Percentiles rank a stretch among this genome's conserved stretches.
These are phyloP conservation scores for Drosophila sordidula DNA, from an alignment of 2,888 invertebrate species.

Conservation along the genomic window DNA sequence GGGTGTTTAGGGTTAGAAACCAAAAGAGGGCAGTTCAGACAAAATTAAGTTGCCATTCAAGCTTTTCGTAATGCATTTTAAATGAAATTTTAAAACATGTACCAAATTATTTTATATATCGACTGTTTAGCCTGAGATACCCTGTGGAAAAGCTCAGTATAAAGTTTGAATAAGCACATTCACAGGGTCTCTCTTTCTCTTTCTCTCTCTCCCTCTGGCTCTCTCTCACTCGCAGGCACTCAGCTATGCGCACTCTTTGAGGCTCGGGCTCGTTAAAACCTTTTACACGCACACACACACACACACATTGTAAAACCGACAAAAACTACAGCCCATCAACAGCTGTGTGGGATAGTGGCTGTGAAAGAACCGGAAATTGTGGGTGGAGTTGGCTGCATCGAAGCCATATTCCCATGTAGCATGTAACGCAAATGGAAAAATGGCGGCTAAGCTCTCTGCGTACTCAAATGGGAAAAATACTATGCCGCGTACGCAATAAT, in stretches of 20 bases:
- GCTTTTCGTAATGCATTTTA: background rate
- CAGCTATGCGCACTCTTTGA: slow-evolving; percentile 10
- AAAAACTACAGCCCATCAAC: slow-evolving; percentile 34
- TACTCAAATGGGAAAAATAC: slow-evolving; percentile 70
- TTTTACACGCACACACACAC: slow-evolving; percentile 4
- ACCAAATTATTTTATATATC: background rate
- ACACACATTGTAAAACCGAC: slow-evolving; percentile 16
- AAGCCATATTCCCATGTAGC: slow-evolving; percentile 28
- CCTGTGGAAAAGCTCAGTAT: slow-evolving; percentile 22
- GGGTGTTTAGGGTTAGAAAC: slow-evolving; percentile 31
- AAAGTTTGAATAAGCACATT: slow-evolving; percentile 20
- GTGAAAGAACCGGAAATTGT: slow-evolving; percentile 33
- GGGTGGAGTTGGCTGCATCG: slow-evolving; percentile 17
- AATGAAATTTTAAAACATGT: background rate
- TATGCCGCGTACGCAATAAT: slow-evolving; percentile 57
- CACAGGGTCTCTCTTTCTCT: slow-evolving; percentile 1
- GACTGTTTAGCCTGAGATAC: slow-evolving; percentile 2
- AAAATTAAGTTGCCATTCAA: background rate
- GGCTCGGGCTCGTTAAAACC: slow-evolving; percentile 16
- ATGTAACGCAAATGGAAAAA: slow-evolving; percentile 53
- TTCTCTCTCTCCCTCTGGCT: no score
- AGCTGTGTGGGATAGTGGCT: slow-evolving; percentile 44
- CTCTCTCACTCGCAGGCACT: background rate
- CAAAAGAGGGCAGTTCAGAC: background rate
- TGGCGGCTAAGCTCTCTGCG: slow-evolving; percentile 45